These are phyloP conservation scores for Apodemus sylvaticus DNA, from an alignment of 2,113 vertebrate species.

Conservation along the genomic window DNA sequence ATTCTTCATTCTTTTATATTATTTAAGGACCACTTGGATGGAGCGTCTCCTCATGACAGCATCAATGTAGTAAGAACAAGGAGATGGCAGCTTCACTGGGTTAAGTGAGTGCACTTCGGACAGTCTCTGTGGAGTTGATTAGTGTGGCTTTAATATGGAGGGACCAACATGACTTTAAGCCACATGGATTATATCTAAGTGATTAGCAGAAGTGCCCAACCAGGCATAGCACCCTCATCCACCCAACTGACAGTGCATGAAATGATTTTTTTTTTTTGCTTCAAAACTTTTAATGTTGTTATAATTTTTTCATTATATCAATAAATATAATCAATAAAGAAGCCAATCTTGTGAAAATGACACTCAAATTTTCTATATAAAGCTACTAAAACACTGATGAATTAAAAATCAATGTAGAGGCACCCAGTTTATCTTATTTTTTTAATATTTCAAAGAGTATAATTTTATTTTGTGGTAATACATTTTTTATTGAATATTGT, in stretches of 20 bases:
- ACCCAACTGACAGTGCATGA: background rate
- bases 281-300: background rate
- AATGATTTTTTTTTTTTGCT: background rate
- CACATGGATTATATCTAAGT: too few relatives aligned
- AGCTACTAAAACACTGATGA: constrained; percentile 63
- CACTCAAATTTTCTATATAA: background rate
- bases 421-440: fast-evolving
- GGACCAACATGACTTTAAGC: background rate
- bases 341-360: background rate
- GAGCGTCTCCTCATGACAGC: background rate
- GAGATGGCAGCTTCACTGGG: background rate
- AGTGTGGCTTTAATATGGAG: background rate
- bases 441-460: too few relatives aligned
- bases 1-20: background rate
- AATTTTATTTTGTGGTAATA: too few relatives aligned
- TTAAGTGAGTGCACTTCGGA: background rate
- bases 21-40: too few relatives aligned
- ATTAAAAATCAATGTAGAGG: background rate
- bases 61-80: background rate
- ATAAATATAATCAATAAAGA: background rate
- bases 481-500: too few relatives aligned
- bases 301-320: too few relatives aligned
- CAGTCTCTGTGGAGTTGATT: background rate
- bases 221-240: background rate
- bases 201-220: background rate